These are phyloP conservation scores for Lampris incognitus DNA, from an alignment of 2,113 vertebrate species.

Conservation along the genomic window DNA sequence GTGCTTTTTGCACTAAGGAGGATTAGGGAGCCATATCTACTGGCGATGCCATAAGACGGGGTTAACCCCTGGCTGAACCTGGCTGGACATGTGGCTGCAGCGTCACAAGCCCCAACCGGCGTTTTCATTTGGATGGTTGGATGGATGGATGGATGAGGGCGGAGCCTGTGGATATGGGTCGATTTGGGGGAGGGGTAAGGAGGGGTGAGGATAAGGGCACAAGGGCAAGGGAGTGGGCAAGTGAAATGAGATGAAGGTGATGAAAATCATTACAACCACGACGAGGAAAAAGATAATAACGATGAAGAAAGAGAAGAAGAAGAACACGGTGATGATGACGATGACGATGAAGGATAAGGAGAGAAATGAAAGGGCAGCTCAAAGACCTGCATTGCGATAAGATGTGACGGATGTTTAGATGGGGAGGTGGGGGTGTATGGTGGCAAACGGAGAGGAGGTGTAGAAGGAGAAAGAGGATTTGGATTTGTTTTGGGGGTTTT, in stretches of 20 bases:
- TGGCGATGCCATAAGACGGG: conserved; percentile 76
- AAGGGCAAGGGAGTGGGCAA: background rate
- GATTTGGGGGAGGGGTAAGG: background rate
- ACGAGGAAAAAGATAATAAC: background rate
- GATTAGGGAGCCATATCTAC: conserved; percentile 84
- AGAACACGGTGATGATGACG: background rate
- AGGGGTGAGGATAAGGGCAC: background rate
- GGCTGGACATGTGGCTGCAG: conserved; percentile 65
- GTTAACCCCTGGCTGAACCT: conserved; percentile 84
- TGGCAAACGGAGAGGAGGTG: background rate
- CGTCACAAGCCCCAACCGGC: conserved; percentile 20
- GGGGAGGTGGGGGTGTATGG: background rate
- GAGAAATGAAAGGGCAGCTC: background rate
- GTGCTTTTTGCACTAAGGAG: conserved; percentile 82
- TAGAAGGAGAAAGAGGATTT: background rate
- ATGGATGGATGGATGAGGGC: background rate
- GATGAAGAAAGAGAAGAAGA: background rate
- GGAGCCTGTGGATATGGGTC: background rate
- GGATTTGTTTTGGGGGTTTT: background rate
- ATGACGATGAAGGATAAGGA: background rate
- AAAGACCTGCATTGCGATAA: background rate
- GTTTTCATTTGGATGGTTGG: conserved; percentile 16
- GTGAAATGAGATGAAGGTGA: conserved; percentile 4
- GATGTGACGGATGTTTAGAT: background rate
- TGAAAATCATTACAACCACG: background rate